Evolutionary conservation across 2,113 vertebrate genomes (phyloP).

Genomic region (Fulmarus glacialis): DNA sequence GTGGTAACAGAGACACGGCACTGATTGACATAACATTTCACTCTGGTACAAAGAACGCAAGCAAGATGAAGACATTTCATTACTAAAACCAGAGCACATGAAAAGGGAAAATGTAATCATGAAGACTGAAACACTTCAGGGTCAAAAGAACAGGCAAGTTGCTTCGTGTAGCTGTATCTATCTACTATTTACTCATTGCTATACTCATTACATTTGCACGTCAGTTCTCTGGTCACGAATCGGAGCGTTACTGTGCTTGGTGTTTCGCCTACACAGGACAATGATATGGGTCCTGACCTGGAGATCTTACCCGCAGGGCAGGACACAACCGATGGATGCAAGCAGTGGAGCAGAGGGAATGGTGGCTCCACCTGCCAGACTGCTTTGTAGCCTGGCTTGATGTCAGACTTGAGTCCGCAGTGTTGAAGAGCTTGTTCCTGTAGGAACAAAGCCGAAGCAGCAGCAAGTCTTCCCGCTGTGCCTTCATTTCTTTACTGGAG

Average conservation of each 20-base stretch:
- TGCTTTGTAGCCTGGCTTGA: not conserved
- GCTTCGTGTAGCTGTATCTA: not conserved
- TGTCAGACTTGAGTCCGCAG: not conserved
- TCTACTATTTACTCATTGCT: not conserved
- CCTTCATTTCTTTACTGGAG: not conserved
- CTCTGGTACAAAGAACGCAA: not conserved
- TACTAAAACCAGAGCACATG: not conserved
- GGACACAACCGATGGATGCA: not conserved
- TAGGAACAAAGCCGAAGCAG: not conserved
- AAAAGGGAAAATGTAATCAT: not conserved
- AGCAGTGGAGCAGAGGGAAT: not conserved
- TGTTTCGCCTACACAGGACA: not conserved
- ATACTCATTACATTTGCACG: not conserved
- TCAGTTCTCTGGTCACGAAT: not conserved
- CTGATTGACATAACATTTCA: rapidly evolving
- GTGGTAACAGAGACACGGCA: not conserved
- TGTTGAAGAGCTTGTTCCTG: not conserved
- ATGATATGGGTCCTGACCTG: too few relatives aligned
- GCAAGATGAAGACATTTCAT: not conserved
- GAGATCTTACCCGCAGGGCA: not conserved
- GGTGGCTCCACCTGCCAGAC: not conserved
- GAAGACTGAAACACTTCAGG: not conserved
- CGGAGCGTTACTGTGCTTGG: rapidly evolving
- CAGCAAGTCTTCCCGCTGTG: not conserved
- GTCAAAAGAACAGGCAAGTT: not conserved